Evolutionary conservation across 2,113 vertebrate genomes (phyloP), one percentile per base, ranked within the genome.

Genomic region (Saimiri boliviensis): DNA sequence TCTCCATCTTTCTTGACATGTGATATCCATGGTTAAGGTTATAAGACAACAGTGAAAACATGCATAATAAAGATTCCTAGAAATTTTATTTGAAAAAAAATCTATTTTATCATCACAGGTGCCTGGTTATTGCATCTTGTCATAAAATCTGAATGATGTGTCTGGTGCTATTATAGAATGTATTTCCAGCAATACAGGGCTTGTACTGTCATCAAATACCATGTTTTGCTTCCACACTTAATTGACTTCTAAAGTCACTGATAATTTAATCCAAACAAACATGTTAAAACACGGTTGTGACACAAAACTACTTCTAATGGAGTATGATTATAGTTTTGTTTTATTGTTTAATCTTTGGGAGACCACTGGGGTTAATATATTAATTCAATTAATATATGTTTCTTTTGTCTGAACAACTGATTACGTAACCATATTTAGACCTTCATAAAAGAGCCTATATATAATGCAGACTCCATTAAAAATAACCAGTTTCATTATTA

Each of bases 71-170:
- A 66, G 8, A 37, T 79, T 88, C 27, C 54, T 70, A 45, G 89
- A 90, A 80, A 95, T 58, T 83, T 71, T 42, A 83, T 89, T 94
- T 95, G 87, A 89, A 93, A 92, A 66, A 81, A 19, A 20, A 45
- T 16, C 19, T 37, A 71, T 87, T 93, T 74, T 86, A 49, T 86
- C 52, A 56, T 96, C 86, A 87, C 84, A 97, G 79, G 89, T 95
- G 70, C 70, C 88, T 87, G 87, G 35, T 83, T 54, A 83, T 89
- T 91, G n/a, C 40, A 47, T 91, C 73, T 91, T 90, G 56, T 93
- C 90, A 77, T 77, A 92, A 86, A 95, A 60, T 58, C 71, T 49
- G 30, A 91, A 95, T 52, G 68, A 79, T 79, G 30, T 32, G 37
- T 45, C 47, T 86, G 40, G 79, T 63, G 70, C 16, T 54, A 63